Conservation (phyloP, 2,113 vertebrate genomes). For the human region GRCh38 chr13:58270001-58270500, state of each 20-base stretch:
- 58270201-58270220: conserved; percentile 67
- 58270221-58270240: neutral
- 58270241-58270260: conserved; percentile 15
- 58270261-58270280: conserved; percentile 10
- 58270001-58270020: conserved; percentile 38
- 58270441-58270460: neutral
- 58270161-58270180: conserved; percentile 78
- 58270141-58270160: conserved; percentile 77
- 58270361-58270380: conserved; percentile 26
- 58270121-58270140: conserved; percentile 68
- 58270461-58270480: neutral
- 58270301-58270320: conserved; percentile 24
- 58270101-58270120: conserved; percentile 68
- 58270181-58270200: conserved; percentile 73
- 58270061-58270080: conserved; percentile 51
- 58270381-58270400: conserved; percentile 15
- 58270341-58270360: conserved; percentile 48
- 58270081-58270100: conserved; percentile 55
- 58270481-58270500: neutral
- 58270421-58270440: neutral
- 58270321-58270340: neutral
- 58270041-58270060: conserved; percentile 61
- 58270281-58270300: neutral
- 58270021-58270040: conserved; percentile 53
- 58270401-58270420: neutral